These are phyloP conservation scores for Cerastis rubricosa DNA, from an alignment of 2,888 invertebrate species.

Conservation along the genomic window DNA sequence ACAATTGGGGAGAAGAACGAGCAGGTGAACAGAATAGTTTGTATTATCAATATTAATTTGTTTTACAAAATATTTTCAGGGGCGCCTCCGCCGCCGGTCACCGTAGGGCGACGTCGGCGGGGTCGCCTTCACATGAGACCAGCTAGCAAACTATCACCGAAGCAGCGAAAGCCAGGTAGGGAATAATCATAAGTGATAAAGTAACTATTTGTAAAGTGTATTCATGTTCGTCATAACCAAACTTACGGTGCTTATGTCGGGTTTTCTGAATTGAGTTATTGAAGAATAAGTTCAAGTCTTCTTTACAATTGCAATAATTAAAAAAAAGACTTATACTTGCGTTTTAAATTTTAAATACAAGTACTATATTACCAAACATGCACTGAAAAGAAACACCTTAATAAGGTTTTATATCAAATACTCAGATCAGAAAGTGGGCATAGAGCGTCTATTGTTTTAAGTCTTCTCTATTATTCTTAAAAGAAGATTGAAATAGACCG, in stretches of 20 bases:
- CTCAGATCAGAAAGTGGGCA: not conserved
- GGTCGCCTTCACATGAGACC: conserved; percentile 3
- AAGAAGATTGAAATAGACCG: not conserved
- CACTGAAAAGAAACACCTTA: not conserved
- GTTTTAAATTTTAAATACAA: not conserved
- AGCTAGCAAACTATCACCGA: no score
- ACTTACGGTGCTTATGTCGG: not conserved
- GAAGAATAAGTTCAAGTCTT: not conserved
- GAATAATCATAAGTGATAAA: not conserved
- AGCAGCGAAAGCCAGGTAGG: conserved; percentile 23
- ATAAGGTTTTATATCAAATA: not conserved
- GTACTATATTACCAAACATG: not conserved
- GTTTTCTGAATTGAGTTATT: not conserved
- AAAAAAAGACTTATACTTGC: not conserved
- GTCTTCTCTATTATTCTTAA: not conserved
- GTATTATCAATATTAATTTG: not conserved
- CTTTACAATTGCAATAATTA: not conserved
- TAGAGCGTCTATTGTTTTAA: not conserved
- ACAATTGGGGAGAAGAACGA: not conserved
- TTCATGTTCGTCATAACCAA: not conserved
- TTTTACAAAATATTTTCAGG: conserved; percentile 10
- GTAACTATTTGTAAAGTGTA: not conserved
- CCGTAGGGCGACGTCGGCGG: conserved; percentile 1
- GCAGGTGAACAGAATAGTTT: not conserved
- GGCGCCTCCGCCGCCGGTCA: no score